A percentile compares a stretch with the other conserved stretches of the same genome.
phyloP scores from a whole-genome alignment of 1,140 invertebrate genomes.

The Nymphalis io region DNA sequence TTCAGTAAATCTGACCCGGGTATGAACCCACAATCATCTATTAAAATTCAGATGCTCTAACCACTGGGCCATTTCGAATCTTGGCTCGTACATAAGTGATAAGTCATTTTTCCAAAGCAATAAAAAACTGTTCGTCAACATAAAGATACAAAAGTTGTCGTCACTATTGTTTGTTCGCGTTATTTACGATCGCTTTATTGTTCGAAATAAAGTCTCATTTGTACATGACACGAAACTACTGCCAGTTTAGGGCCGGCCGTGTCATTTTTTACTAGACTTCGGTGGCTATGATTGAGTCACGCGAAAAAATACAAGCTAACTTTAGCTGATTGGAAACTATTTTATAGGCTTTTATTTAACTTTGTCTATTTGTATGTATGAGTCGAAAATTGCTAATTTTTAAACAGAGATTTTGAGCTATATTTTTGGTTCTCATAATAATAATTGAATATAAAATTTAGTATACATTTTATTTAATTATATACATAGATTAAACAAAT shows the following conservation, averaged over 20 bases:
- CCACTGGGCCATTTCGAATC: too few species aligned
- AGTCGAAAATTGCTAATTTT: too few species aligned
- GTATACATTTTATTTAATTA: too few species aligned
- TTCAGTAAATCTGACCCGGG: too few species aligned
- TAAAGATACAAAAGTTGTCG: slow-evolving; percentile 33
- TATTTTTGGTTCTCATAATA: too few species aligned
- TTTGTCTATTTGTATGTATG: too few species aligned
- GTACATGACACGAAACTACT: slow-evolving; percentile 30
- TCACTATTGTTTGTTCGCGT: slow-evolving; percentile 33
- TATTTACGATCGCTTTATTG: slow-evolving; percentile 36
- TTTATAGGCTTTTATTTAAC: too few species aligned
- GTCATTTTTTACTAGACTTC: slow-evolving; percentile 23
- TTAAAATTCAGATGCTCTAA: too few species aligned
- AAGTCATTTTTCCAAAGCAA: slow-evolving; percentile 33
- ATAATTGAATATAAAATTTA: too few species aligned
- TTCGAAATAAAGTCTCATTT: slow-evolving; percentile 36
- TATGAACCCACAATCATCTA: too few species aligned
- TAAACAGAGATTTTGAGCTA: too few species aligned
- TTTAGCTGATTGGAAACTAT: not conserved
- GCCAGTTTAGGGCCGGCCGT: slow-evolving; percentile 27
- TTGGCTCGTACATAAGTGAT: slow-evolving; percentile 28
- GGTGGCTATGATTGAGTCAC: slow-evolving; percentile 24
- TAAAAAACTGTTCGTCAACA: slow-evolving; percentile 33
- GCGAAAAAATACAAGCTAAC: slow-evolving; percentile 7
- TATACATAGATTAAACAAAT: too few species aligned